Conservation (phyloP, 2,888 invertebrate species). For the Aporophyla nigra region DNA sequence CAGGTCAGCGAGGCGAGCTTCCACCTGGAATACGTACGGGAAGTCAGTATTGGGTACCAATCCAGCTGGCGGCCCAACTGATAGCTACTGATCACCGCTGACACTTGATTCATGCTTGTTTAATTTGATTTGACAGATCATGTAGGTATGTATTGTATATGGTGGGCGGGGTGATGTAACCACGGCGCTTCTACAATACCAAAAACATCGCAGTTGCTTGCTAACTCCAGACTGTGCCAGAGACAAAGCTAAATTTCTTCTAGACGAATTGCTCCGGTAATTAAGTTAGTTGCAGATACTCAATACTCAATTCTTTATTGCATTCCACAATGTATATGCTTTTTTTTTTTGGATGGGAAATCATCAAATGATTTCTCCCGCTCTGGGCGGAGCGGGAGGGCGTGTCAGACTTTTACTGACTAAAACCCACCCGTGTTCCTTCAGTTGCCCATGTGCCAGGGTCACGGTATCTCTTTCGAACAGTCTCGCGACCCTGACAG, state of each 20-base stretch:
- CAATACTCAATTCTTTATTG: too few species aligned
- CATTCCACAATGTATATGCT: too few species aligned
- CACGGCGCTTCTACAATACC: neutral
- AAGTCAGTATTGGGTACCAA: neutral
- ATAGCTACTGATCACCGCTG: neutral
- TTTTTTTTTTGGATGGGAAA: too few species aligned
- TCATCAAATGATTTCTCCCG: too few species aligned
- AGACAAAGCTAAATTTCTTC: neutral
- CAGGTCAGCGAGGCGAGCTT: slow-evolving; percentile 75
- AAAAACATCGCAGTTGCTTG: neutral
- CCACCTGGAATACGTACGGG: slow-evolving; percentile 71
- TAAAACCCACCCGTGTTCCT: too few species aligned
- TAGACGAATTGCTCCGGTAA: neutral
- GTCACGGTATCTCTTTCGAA: too few species aligned
- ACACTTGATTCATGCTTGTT: neutral
- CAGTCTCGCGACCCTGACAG: too few species aligned
- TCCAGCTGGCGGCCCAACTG: neutral
- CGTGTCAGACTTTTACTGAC: too few species aligned
- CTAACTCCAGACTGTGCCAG: neutral
- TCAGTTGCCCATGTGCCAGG: too few species aligned
- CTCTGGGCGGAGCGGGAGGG: too few species aligned
- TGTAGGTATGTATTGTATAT: neutral
- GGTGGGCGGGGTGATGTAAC: neutral
- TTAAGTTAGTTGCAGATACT: neutral
- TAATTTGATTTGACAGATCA: neutral